Evolutionary conservation across 2,888 invertebrate species (phyloP).

Genomic region (Tenthredo scrophulariae): DNA sequence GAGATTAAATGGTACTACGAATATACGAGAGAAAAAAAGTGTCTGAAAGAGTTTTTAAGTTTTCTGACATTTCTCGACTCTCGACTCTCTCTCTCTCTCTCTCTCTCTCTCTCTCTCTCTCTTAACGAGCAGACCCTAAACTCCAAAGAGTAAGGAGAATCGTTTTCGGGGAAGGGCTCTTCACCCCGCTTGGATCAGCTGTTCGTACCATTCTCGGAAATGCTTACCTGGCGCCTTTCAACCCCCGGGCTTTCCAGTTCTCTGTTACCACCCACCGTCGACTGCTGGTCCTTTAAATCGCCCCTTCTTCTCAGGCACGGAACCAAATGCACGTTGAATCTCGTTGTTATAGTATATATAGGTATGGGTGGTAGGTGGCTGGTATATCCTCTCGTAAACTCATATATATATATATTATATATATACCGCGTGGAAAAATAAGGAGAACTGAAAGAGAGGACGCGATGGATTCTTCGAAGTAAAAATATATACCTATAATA

Average conservation of each 20-base stretch:
- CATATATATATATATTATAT: background rate
- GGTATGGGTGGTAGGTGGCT: background rate
- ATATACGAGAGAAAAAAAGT: background rate
- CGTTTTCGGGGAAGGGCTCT: constrained; percentile 23
- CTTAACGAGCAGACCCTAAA: background rate
- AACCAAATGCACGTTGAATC: background rate
- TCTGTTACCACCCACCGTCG: constrained; percentile 22
- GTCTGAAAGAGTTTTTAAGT: background rate
- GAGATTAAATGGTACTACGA: background rate
- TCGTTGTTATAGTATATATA: background rate
- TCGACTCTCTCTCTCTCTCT: background rate
- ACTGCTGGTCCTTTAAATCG: constrained; percentile 32
- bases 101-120: background rate
- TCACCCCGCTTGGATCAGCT: constrained; percentile 37
- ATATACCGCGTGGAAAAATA: background rate
- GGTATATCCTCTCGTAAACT: background rate
- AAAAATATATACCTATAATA: background rate
- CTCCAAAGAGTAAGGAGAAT: background rate
- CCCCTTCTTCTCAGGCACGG: background rate
- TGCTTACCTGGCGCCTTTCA: constrained; percentile 45
- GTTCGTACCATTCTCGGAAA: constrained; percentile 44
- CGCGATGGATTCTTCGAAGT: background rate
- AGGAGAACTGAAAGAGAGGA: background rate
- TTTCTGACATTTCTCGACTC: constrained; percentile 29
- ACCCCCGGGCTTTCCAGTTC: background rate